Conservation (phyloP, 35 echinoderm and acorn worm species). For the Lytechinus pictus region DNA sequence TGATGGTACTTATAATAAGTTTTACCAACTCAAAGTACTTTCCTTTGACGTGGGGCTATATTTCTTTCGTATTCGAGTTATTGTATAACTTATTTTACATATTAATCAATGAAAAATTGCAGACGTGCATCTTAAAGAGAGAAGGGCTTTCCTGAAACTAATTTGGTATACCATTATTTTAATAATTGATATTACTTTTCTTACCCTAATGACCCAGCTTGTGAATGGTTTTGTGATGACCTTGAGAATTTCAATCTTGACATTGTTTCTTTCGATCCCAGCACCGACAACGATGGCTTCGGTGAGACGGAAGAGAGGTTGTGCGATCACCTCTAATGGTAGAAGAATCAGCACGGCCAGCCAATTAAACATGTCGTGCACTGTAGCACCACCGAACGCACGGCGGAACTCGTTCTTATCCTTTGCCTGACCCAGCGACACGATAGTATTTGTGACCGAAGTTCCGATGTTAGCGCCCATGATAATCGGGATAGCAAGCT, state of each 20-base stretch:
- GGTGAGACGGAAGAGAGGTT: constrained; percentile 72
- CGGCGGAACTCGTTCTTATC: constrained; percentile 82
- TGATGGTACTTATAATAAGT: too few relatives aligned
- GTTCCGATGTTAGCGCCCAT: constrained; percentile 99
- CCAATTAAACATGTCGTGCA: constrained; percentile 99
- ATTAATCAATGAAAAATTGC: too few relatives aligned
- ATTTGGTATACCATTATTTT: too few relatives aligned
- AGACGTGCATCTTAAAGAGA: too few relatives aligned
- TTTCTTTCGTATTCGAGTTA: too few relatives aligned
- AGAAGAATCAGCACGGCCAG: constrained; percentile 76
- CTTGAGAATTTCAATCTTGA: constrained; percentile 79
- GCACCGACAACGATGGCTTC: constrained; percentile 53
- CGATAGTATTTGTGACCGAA: constrained; percentile 95
- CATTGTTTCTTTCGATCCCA: constrained; percentile 69
- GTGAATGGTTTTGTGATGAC: constrained; percentile 82
- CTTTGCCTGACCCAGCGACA: constrained; percentile 75
- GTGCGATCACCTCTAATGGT: constrained; percentile 70
- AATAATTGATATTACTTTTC: background rate
- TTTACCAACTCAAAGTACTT: too few relatives aligned
- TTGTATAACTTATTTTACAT: too few relatives aligned
- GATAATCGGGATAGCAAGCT: constrained; percentile 89
- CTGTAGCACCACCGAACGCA: constrained; percentile 91
- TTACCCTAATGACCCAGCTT: constrained; percentile 74
- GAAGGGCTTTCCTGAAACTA: too few relatives aligned
- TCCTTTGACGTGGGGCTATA: too few relatives aligned